phyloP scores from a whole-genome alignment of 2,113 vertebrate genomes.

The Pantherophis guttatus region DNA sequence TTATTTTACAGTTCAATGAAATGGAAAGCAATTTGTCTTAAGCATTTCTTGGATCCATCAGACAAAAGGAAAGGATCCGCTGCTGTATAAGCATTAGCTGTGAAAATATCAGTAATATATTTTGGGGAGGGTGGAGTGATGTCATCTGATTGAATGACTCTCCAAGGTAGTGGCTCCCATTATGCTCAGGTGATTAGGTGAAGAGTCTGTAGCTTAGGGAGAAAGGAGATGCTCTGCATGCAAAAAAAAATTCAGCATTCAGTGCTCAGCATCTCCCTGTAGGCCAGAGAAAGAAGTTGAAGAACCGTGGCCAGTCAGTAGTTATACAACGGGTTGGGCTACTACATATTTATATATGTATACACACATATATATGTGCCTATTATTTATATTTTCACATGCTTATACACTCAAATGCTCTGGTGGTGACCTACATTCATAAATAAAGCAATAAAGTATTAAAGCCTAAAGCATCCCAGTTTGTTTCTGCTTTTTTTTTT shows the following conservation, averaged over 20 bases:
- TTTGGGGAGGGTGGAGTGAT: conserved; percentile 28
- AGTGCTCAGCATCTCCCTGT: neutral
- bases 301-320: neutral
- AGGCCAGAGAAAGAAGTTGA: neutral
- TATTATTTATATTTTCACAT: neutral
- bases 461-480: neutral
- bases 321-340: neutral
- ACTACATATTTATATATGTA: neutral
- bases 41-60: conserved; percentile 62
- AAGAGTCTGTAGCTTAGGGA: neutral
- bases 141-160: neutral
- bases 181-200: neutral
- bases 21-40: conserved; percentile 69
- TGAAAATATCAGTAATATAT: conserved; percentile 58
- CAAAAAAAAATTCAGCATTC: neutral
- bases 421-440: neutral
- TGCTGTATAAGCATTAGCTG: conserved; percentile 49
- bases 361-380: neutral
- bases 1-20: conserved; percentile 71
- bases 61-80: conserved; percentile 36
- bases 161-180: neutral
- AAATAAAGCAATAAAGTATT: neutral
- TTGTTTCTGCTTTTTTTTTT: neutral
- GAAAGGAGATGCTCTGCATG: neutral
- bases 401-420: neutral